Conservation (phyloP, 2,797 vertebrate species). For the Meriones psammophilus region DNA sequence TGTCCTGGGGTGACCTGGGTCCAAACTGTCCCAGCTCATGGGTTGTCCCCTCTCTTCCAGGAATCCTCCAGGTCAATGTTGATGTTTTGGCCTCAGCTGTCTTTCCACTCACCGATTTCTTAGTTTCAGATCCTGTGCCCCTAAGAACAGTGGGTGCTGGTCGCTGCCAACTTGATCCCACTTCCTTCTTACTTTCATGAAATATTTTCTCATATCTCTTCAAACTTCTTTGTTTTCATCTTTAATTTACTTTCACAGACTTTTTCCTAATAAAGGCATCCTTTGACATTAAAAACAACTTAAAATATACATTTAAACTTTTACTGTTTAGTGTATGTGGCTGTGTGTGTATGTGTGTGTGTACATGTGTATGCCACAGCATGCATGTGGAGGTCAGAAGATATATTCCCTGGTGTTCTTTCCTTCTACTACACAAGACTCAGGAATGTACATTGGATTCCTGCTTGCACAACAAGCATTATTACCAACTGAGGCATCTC, state of each 20-base stretch:
- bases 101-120: too few species aligned
- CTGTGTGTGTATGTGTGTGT: neutral
- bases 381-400: neutral
- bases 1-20: too few species aligned
- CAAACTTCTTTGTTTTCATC: neutral
- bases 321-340: neutral
- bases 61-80: too few species aligned
- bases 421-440: neutral
- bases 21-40: too few species aligned
- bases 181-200: neutral
- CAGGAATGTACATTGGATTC: too few species aligned
- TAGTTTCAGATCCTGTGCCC: too few species aligned
- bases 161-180: too few species aligned
- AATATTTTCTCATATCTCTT: neutral
- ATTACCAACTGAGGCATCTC: neutral
- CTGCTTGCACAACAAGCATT: neutral
- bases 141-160: too few species aligned
- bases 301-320: neutral
- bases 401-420: neutral
- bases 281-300: neutral
- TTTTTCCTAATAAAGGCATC: neutral
- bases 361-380: neutral
- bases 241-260: neutral
- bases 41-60: too few species aligned
- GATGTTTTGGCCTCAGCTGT: too few species aligned